Evolutionary conservation across 2,113 vertebrate genomes (phyloP).

Genomic region (Bos indicus): DNA sequence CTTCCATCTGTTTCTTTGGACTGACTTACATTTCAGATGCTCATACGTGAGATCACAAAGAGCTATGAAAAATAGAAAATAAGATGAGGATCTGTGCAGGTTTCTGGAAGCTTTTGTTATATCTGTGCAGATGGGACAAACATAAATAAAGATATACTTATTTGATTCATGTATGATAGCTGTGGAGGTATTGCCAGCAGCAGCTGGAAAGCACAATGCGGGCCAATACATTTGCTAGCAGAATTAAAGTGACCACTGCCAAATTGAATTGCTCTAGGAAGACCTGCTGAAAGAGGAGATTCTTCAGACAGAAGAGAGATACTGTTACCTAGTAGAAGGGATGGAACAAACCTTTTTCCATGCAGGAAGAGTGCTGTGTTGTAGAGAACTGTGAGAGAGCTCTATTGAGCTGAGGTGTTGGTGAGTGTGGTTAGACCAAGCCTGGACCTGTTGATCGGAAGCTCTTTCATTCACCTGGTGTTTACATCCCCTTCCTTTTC

Average conservation of each 20-base stretch:
- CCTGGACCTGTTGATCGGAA: background rate
- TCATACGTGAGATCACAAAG: background rate
- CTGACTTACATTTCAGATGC: background rate
- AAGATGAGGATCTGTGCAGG: background rate
- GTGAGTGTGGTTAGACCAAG: background rate
- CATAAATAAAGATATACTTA: background rate
- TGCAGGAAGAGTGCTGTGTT: background rate
- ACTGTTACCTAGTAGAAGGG: constrained; percentile 7
- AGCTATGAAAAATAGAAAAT: constrained; percentile 39
- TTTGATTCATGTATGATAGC: background rate
- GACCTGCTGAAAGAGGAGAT: constrained; percentile 35
- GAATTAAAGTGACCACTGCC: constrained; percentile 25
- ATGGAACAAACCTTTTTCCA: background rate
- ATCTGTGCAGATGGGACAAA: constrained; percentile 2
- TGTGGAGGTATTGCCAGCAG: background rate
- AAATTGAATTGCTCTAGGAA: constrained; percentile 32
- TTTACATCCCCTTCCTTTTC: background rate
- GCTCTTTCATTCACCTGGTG: background rate
- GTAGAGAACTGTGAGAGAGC: background rate
- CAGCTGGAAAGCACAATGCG: background rate
- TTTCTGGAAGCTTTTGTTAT: constrained; percentile 30
- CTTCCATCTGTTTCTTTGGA: constrained; percentile 12
- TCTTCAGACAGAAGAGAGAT: constrained; percentile 10
- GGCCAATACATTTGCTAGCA: background rate
- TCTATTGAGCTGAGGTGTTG: background rate